Evolutionary conservation across 2,113 vertebrate genomes (phyloP).

Genomic region (Pseudorhombus dupliciocellatus): DNA sequence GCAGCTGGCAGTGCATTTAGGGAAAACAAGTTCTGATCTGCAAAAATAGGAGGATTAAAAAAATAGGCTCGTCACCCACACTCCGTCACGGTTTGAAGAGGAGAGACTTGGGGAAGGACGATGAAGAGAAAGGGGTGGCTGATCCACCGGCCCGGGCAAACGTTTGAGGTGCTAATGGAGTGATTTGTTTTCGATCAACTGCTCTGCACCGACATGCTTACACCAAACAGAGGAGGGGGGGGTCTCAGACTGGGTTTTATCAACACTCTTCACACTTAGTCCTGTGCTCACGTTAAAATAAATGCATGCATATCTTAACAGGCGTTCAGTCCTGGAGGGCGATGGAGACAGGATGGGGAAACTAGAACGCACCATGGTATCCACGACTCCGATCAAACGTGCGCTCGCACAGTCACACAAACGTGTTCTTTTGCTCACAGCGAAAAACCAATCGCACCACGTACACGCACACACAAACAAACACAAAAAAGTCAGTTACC

Average conservation of each 20-base stretch:
- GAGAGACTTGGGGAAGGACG: slow-evolving; percentile 11
- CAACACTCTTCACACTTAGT: slow-evolving; percentile 32
- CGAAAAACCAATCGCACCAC: slow-evolving; percentile 23
- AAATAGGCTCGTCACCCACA: slow-evolving; percentile 1
- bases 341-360: slow-evolving; percentile 45
- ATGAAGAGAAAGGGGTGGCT: slow-evolving; percentile 4
- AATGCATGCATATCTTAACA: slow-evolving; percentile 72
- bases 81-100: slow-evolving; percentile 12
- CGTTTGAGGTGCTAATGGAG: slow-evolving; percentile 50
- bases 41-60: slow-evolving; percentile 4
- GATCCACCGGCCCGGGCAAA: slow-evolving; percentile 14
- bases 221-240: slow-evolving; percentile 24
- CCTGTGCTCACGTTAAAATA: slow-evolving; percentile 53
- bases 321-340: slow-evolving; percentile 53
- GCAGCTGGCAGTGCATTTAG: slow-evolving; percentile 68
- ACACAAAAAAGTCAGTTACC: slow-evolving; percentile 19
- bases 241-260: slow-evolving; percentile 32
- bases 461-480: slow-evolving; percentile 13
- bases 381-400: neutral
- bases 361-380: slow-evolving; percentile 18
- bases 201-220: slow-evolving; percentile 41
- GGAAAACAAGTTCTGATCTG: slow-evolving; percentile 24
- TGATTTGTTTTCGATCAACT: slow-evolving; percentile 57
- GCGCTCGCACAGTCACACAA: slow-evolving; percentile 23
- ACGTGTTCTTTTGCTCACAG: slow-evolving; percentile 37